A percentile compares a stretch with the other conserved stretches of the same genome.
phyloP scores from a whole-genome alignment of 2,113 vertebrate species.

The Anguilla rostrata region DNA sequence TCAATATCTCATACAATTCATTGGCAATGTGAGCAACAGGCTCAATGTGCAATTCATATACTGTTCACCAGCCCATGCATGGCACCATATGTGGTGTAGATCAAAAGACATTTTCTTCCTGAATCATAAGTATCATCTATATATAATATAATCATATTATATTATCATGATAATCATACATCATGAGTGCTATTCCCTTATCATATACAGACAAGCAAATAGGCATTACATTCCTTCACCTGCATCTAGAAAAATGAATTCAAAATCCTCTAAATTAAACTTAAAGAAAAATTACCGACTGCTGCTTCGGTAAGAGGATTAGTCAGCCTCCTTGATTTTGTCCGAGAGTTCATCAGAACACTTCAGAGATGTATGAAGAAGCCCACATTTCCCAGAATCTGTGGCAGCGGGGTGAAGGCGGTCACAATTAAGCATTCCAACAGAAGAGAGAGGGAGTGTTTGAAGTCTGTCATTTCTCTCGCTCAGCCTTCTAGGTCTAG shows the following conservation, averaged over 20 bases:
- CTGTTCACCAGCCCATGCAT: not conserved
- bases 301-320: not conserved
- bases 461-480: constrained; percentile 5
- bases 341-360: not conserved
- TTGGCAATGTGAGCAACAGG: not conserved
- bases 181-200: not conserved
- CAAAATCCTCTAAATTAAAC: not conserved
- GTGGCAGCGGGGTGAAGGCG: constrained; percentile 5
- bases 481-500: not conserved
- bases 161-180: not conserved
- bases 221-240: not conserved
- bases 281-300: not conserved
- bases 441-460: not conserved
- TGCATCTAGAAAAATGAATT: not conserved
- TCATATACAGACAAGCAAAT: not conserved
- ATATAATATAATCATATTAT: not conserved
- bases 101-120: not conserved
- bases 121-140: not conserved
- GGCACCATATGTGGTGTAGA: not conserved
- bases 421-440: constrained; percentile 10
- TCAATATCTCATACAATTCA: not conserved
- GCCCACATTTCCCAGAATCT: not conserved
- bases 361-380: constrained; percentile 9
- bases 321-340: not conserved
- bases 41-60: not conserved